Evolutionary conservation across 2,113 vertebrate species (phyloP).

Genomic region (Sorex fumeus): DNA sequence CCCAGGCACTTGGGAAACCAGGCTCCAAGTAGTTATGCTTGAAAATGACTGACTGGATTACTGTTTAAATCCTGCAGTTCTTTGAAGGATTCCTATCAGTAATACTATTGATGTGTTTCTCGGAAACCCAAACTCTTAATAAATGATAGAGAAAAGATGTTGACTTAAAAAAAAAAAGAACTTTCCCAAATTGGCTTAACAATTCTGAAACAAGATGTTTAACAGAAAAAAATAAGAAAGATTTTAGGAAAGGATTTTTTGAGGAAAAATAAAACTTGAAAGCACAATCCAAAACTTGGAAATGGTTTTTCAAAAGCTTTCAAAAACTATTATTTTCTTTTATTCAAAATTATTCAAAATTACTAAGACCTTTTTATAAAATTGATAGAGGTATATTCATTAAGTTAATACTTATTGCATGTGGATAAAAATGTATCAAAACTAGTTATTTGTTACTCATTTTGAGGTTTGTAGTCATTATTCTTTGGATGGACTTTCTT

Average conservation of each 20-base stretch:
- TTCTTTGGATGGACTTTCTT: background rate
- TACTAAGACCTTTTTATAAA: background rate
- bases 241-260: constrained; percentile 29
- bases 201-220: constrained; percentile 54
- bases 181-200: constrained; percentile 4
- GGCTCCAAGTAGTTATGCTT: background rate
- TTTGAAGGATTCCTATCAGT: background rate
- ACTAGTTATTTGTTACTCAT: background rate
- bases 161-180: background rate
- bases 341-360: background rate
- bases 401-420: background rate
- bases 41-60: background rate
- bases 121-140: background rate
- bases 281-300: background rate
- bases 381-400: fast-evolving
- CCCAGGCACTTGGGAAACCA: background rate
- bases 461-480: background rate
- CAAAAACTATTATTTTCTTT: background rate
- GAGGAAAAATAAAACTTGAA: background rate
- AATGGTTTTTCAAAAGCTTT: background rate
- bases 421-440: background rate
- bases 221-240: background rate
- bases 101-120: background rate
- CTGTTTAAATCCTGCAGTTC: background rate
- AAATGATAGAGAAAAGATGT: background rate